Conservation (phyloP, 2,888 invertebrate genomes). For the Eupsilia transversa region DNA sequence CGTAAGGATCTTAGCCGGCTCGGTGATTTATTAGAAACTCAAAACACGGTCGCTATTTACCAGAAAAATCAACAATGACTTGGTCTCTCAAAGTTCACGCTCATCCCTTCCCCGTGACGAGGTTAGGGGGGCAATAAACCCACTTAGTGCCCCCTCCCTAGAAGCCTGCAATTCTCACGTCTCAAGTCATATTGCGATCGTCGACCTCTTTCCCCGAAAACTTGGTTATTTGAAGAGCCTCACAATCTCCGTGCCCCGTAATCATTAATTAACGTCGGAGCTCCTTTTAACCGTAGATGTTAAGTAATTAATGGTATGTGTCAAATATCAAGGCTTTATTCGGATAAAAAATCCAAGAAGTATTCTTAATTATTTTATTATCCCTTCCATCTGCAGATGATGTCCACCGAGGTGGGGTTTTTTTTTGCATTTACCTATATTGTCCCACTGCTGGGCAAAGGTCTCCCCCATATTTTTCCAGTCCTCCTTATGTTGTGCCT, state of each 20-base stretch:
- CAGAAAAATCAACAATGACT: conserved; percentile 26
- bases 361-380: too few relatives aligned
- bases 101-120: conserved; percentile 6
- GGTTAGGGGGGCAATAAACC: not conserved
- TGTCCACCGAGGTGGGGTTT: too few relatives aligned
- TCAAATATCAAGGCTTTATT: conserved; percentile 1
- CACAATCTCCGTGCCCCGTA: conserved; percentile 13
- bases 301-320: conserved; percentile 32
- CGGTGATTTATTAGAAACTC: not conserved
- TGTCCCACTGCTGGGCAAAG: too few relatives aligned
- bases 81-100: conserved; percentile 23
- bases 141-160: not conserved
- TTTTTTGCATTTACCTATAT: too few relatives aligned
- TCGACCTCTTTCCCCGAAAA: conserved; percentile 42
- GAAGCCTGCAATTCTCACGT: conserved; percentile 53
- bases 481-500: too few relatives aligned
- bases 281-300: not conserved
- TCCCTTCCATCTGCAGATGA: too few relatives aligned
- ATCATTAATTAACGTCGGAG: conserved; percentile 43
- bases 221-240: conserved; percentile 43
- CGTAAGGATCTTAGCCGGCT: not conserved
- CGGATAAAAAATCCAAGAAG: not conserved
- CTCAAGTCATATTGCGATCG: conserved; percentile 58
- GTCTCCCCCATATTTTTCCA: too few relatives aligned
- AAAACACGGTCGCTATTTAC: conserved; percentile 6